Evolutionary conservation across 2,113 vertebrate species (phyloP).

Genomic region (Dasyprocta punctata): DNA sequence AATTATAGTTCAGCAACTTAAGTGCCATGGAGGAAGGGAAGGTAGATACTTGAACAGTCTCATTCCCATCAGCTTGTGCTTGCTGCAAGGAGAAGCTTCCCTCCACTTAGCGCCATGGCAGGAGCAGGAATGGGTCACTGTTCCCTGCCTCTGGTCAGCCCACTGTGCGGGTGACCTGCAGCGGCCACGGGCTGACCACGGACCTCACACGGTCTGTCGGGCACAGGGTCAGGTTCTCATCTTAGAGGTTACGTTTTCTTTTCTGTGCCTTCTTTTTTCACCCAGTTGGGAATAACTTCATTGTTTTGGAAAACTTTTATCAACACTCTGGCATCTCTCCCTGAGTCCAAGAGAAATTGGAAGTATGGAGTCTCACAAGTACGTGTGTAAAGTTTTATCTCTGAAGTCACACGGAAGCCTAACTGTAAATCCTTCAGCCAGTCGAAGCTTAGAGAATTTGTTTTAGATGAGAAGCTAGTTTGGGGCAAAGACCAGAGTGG

Average conservation of each 20-base stretch:
- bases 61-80: neutral
- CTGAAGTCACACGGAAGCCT: neutral
- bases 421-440: neutral
- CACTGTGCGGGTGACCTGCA: neutral
- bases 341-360: neutral
- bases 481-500: neutral
- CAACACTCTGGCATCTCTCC: too few species aligned
- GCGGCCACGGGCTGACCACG: too few species aligned
- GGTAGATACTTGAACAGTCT: neutral
- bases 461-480: neutral
- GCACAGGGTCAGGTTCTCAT: neutral
- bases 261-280: neutral
- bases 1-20: slow-evolving; percentile 46
- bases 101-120: neutral
- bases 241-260: neutral
- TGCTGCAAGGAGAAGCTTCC: neutral
- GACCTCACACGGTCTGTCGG: neutral
- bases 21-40: neutral
- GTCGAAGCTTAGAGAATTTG: neutral
- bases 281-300: neutral
- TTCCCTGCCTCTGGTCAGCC: too few species aligned
- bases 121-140: neutral
- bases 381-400: neutral
- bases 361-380: neutral
- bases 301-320: too few species aligned